Percentiles rank a stretch among this genome's conserved stretches.
Evolutionary conservation across 2,888 invertebrate species (phyloP).

Genomic region (Ligdia adustata): DNA sequence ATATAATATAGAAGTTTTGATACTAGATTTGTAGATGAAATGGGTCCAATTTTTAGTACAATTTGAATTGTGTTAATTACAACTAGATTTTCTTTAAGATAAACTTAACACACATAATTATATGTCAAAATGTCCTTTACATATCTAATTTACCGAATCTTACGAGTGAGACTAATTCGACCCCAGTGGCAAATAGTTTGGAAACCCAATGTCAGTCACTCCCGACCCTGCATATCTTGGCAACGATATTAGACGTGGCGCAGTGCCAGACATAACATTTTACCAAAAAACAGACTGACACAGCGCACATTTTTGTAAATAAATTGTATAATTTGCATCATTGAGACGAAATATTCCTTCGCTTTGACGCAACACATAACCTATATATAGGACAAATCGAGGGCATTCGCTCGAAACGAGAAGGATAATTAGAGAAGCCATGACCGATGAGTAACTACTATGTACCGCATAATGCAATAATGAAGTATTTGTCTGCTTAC

Average conservation of each 20-base stretch:
- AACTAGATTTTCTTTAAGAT: neutral
- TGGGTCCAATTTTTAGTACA: neutral
- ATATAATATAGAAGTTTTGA: slow-evolving; percentile 50
- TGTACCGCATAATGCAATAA: slow-evolving; percentile 46
- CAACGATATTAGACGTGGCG: slow-evolving; percentile 73
- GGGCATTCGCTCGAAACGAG: neutral
- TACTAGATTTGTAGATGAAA: slow-evolving; percentile 5
- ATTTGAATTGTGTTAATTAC: too few species aligned
- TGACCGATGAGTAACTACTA: slow-evolving; percentile 10
- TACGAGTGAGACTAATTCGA: too few species aligned
- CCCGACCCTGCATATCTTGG: slow-evolving; percentile 68
- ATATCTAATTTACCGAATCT: too few species aligned
- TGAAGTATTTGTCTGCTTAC: slow-evolving; percentile 72
- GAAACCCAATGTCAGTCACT: slow-evolving; percentile 51
- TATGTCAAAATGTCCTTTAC: too few species aligned
- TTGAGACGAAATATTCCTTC: slow-evolving; percentile 31
- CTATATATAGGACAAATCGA: slow-evolving; percentile 6
- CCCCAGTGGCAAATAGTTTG: slow-evolving; percentile 33
- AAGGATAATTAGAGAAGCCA: neutral
- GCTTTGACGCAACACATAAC: slow-evolving; percentile 37
- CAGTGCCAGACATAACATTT: slow-evolving; percentile 63
- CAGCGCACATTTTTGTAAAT: slow-evolving; percentile 46
- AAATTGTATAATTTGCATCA: slow-evolving; percentile 40
- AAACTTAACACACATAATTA: slow-evolving; percentile 5
- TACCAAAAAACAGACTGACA: slow-evolving; percentile 52